Conservation (phyloP, 2,888 invertebrate genomes). For the Dermolepida albohirtum region DNA sequence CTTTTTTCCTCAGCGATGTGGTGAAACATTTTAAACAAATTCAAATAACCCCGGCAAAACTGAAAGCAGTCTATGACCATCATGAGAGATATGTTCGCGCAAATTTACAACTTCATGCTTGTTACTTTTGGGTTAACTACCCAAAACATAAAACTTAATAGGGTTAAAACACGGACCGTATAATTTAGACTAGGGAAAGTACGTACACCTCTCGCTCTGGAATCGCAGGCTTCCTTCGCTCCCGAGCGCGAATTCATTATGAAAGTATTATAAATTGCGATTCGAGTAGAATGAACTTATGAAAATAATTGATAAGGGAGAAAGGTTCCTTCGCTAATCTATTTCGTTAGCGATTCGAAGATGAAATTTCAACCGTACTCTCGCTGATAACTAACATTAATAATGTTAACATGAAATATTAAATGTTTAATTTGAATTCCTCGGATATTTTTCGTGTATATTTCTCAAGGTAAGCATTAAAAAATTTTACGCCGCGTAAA, state of each 20-base stretch:
- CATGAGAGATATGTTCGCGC: conserved; percentile 33
- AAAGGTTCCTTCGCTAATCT: conserved; percentile 1
- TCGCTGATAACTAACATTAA: conserved; percentile 3
- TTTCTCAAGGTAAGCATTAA: too few relatives aligned
- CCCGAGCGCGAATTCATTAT: conserved; percentile 21
- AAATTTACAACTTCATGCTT: conserved; percentile 40
- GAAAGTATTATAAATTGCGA: conserved; percentile 25
- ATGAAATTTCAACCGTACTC: neutral
- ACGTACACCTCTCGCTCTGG: neutral
- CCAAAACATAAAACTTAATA: conserved; percentile 40
- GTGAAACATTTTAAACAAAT: conserved; percentile 37
- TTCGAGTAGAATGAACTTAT: conserved; percentile 19
- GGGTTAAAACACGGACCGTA: conserved; percentile 38
- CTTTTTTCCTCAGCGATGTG: neutral
- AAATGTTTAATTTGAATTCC: conserved; percentile 10
- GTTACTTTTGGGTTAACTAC: conserved; percentile 40
- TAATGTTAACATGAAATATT: conserved; percentile 6
- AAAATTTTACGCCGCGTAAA: too few relatives aligned
- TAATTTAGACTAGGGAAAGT: conserved; percentile 9
- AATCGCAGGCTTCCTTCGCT: neutral
- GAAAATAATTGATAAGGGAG: conserved; percentile 15
- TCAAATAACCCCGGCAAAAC: conserved; percentile 25
- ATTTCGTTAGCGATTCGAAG: neutral
- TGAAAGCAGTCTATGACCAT: conserved; percentile 26
- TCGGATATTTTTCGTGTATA: neutral